phyloP scores from a whole-genome alignment of 1,140 invertebrate species.

The Campoletis sonorensis region DNA sequence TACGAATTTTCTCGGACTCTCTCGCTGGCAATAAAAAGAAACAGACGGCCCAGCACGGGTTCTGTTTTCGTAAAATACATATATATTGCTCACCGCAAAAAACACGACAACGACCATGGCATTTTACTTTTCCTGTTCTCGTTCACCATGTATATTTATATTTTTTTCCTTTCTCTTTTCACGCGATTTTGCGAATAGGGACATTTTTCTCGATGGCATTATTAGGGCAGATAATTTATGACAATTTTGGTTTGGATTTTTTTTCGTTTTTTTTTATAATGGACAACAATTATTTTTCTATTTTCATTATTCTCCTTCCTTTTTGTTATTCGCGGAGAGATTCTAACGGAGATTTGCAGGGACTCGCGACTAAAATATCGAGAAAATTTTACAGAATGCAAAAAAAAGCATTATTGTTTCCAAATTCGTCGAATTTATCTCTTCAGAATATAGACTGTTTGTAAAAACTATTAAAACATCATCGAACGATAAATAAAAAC shows the following conservation, averaged over 20 bases:
- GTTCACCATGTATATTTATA: not conserved
- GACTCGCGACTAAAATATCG: no score
- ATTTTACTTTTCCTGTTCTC: conserved; percentile 10
- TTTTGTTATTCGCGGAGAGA: no score
- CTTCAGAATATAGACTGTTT: no score
- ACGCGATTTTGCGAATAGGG: not conserved
- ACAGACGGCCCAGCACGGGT: conserved; percentile 16
- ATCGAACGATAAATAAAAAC: not conserved
- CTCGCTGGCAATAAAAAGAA: conserved; percentile 25
- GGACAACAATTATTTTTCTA: no score
- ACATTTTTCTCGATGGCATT: not conserved
- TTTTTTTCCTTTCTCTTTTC: not conserved
- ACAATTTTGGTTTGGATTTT: no score
- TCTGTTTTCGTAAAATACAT: not conserved
- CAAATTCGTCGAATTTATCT: no score
- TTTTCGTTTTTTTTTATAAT: no score
- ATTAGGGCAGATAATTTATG: not conserved
- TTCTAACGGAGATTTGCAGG: no score
- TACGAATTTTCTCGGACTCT: conserved; percentile 13
- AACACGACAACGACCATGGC: not conserved
- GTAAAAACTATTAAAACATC: not conserved
- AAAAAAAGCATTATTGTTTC: no score
- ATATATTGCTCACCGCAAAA: not conserved
- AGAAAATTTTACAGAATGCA: no score
- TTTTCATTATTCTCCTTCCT: no score